phyloP scores from a whole-genome alignment of 2,113 vertebrate genomes.

The Gallinago paraguaiae region DNA sequence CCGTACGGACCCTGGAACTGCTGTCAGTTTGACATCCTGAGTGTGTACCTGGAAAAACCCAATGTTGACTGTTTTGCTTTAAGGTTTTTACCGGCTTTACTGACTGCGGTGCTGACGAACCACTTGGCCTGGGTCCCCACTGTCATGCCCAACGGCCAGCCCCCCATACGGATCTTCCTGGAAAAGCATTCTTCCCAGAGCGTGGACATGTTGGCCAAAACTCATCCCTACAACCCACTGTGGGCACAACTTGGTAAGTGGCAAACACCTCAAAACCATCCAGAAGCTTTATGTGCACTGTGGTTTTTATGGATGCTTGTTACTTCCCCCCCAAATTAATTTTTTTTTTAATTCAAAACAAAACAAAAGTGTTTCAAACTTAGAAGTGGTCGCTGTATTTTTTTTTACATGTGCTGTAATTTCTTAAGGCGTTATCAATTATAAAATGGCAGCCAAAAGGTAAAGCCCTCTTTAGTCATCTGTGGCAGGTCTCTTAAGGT shows the following conservation, averaged over 20 bases:
- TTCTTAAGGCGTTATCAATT: not conserved
- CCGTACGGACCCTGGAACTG: not conserved
- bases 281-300: accelerated
- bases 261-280: not conserved
- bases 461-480: not conserved
- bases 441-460: not conserved
- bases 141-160: constrained; percentile 98
- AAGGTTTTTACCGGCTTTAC: constrained; percentile 95
- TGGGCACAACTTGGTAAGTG: constrained; percentile 96
- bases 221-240: constrained; percentile 96
- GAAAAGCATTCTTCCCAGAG: constrained; percentile 98
- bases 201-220: constrained; percentile 97
- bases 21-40: not conserved
- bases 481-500: not conserved
- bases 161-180: constrained; percentile 95
- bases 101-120: constrained; percentile 96
- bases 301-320: not conserved
- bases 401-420: not conserved
- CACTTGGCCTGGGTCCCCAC: constrained; percentile 99
- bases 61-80: constrained; percentile 18
- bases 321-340: not conserved
- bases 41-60: not conserved
- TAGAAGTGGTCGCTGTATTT: not conserved
- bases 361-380: not conserved
- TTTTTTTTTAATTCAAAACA: not conserved